These are phyloP conservation scores for Motacilla tschutschensis DNA, from an alignment of 2,113 vertebrate species.

Conservation along the genomic window DNA sequence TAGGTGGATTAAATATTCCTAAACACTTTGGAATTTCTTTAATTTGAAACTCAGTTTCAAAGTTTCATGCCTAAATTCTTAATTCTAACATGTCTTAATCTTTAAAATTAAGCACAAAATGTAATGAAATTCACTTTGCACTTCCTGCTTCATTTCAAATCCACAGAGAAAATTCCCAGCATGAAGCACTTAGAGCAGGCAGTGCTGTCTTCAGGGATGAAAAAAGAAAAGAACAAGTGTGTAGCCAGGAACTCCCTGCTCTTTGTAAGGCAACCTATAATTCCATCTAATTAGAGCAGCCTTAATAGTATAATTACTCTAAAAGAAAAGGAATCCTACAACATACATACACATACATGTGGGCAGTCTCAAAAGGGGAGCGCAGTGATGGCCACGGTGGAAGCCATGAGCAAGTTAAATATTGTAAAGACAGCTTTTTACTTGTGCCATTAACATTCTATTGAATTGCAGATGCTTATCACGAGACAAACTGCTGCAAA, in stretches of 20 bases:
- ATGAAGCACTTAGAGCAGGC: not conserved
- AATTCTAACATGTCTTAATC: not conserved
- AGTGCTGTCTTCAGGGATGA: not conserved
- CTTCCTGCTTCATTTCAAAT: not conserved
- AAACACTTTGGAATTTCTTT: not conserved
- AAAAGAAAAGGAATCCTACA: not conserved
- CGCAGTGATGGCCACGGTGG: too few relatives aligned
- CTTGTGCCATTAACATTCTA: not conserved
- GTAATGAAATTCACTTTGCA: not conserved
- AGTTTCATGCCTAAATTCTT: not conserved
- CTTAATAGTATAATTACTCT: not conserved
- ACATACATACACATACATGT: not conserved
- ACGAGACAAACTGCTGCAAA: conserved; percentile 6
- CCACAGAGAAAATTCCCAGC: not conserved
- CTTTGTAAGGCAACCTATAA: not conserved
- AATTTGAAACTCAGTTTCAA: not conserved
- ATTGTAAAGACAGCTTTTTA: not conserved
- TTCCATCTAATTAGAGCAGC: not conserved
- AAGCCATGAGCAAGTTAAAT: not conserved
- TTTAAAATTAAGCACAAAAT: not conserved
- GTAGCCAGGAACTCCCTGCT: not conserved
- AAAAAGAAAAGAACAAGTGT: not conserved
- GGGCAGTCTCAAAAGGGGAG: not conserved
- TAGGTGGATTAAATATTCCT: not conserved
- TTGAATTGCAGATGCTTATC: conserved; percentile 14